phyloP scores from a whole-genome alignment of 2,797 vertebrate genomes.

The Buphagus erythrorhynchus region DNA sequence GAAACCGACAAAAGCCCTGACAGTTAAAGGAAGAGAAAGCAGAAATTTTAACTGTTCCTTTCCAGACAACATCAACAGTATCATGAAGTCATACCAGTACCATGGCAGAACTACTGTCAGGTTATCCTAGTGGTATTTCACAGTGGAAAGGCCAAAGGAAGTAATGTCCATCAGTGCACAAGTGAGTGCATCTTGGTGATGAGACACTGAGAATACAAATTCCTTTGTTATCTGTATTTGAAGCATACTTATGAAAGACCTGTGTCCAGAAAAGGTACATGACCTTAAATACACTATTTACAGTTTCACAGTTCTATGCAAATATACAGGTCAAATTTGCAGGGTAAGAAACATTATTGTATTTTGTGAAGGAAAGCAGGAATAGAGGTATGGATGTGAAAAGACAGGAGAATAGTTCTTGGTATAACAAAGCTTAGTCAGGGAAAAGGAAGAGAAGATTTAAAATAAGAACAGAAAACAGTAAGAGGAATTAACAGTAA shows the following conservation, averaged over 20 bases:
- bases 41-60: neutral
- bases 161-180: fast-evolving
- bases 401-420: neutral
- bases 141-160: neutral
- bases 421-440: neutral
- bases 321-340: neutral
- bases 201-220: neutral
- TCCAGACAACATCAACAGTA: neutral
- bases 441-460: neutral
- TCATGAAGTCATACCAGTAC: neutral
- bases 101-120: neutral
- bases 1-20: neutral
- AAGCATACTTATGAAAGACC: neutral
- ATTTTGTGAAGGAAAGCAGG: neutral
- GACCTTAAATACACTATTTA: neutral
- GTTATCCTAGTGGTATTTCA: neutral
- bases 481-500: neutral
- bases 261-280: neutral
- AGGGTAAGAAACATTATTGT: neutral
- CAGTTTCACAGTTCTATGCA: neutral
- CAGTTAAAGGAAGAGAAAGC: neutral
- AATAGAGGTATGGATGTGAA: neutral
- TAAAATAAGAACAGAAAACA: neutral
- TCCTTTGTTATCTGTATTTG: neutral
- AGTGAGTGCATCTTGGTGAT: neutral